Evolutionary conservation across 1,140 invertebrate genomes (phyloP).

Genomic region (Hycleus cichorii): DNA sequence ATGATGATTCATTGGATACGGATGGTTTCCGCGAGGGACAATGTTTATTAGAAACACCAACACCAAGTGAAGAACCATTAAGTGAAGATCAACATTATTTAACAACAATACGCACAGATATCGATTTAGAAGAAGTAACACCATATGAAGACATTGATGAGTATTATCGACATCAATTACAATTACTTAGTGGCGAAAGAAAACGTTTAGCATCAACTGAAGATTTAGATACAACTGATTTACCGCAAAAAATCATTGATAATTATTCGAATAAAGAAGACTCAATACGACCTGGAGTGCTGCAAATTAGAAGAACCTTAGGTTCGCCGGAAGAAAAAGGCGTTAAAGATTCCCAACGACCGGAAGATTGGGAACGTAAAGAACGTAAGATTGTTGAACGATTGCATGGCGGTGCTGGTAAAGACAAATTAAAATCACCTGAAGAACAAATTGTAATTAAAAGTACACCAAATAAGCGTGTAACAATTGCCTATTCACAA

Average conservation of each 20-base stretch:
- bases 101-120: conserved; percentile 9
- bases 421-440: conserved; percentile 27
- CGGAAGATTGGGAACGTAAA: conserved; percentile 42
- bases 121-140: conserved; percentile 34
- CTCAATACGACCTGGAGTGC: conserved; percentile 24
- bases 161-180: conserved; percentile 36
- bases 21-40: conserved; percentile 45
- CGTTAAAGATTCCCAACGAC: conserved; percentile 41
- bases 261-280: neutral
- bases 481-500: conserved; percentile 20
- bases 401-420: conserved; percentile 41
- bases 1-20: conserved; percentile 47
- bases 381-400: conserved; percentile 40
- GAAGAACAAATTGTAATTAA: conserved; percentile 27
- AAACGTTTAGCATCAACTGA: conserved; percentile 39
- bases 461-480: conserved; percentile 23
- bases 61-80: conserved; percentile 24
- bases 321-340: conserved; percentile 43
- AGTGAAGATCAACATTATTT: conserved; percentile 4
- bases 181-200: conserved; percentile 31
- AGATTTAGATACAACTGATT: conserved; percentile 30
- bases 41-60: conserved; percentile 42
- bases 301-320: conserved; percentile 20
- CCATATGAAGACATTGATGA: conserved; percentile 32
- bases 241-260: neutral